Conservation (phyloP, 2,888 invertebrate genomes). For the Mystacides longicornis region DNA sequence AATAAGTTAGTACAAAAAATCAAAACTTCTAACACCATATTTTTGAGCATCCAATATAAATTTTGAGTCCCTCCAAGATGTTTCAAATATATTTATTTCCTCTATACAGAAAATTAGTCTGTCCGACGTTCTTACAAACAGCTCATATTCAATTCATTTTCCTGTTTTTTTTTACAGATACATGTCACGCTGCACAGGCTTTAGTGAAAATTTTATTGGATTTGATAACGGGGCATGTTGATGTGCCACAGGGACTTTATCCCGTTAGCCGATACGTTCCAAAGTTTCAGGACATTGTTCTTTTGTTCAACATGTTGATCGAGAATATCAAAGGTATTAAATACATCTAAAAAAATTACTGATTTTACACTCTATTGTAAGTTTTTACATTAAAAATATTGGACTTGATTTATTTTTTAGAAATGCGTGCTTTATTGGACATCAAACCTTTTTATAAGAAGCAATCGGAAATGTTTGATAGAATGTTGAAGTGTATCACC, state of each 20-base stretch:
- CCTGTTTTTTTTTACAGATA: slow-evolving; percentile 63
- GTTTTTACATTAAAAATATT: not conserved
- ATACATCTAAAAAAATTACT: no score
- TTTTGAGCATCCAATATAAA: no score
- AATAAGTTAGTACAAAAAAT: no score
- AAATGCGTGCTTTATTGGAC: slow-evolving; percentile 44
- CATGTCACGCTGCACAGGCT: slow-evolving; percentile 80
- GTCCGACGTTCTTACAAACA: no score
- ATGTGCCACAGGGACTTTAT: slow-evolving; percentile 40
- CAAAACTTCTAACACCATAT: no score
- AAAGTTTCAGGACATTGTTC: slow-evolving; percentile 60
- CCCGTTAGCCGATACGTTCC: slow-evolving; percentile 47
- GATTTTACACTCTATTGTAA: not conserved
- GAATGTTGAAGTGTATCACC: slow-evolving; percentile 69
- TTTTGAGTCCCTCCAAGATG: no score
- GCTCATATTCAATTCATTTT: no score
- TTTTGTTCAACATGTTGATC: slow-evolving; percentile 61
- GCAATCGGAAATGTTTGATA: slow-evolving; percentile 77
- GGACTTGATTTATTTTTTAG: slow-evolving; percentile 29
- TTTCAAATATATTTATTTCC: no score
- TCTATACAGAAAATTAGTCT: no score
- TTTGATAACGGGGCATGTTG: slow-evolving; percentile 53
- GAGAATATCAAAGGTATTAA: slow-evolving; percentile 48
- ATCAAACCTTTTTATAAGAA: slow-evolving; percentile 64
- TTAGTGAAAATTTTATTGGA: slow-evolving; percentile 77